Percentiles rank a stretch among this genome's conserved stretches.
phyloP scores from a whole-genome alignment of 1,140 invertebrate genomes.

The Frieseomelitta varia region DNA sequence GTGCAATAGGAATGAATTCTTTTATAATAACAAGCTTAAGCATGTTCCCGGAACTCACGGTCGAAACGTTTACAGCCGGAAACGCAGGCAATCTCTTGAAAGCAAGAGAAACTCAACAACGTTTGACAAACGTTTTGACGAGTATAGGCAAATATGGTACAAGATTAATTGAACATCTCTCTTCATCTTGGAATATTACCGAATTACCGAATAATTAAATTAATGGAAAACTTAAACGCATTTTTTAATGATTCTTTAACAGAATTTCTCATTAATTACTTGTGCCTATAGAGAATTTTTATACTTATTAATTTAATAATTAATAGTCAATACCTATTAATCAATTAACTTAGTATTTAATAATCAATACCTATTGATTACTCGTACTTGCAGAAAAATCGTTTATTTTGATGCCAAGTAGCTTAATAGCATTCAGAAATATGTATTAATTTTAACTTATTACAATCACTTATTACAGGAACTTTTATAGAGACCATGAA shows the following conservation, averaged over 20 bases:
- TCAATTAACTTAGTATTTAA: too few relatives aligned
- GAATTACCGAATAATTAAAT: not conserved
- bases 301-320: too few relatives aligned
- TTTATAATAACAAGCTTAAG: conserved; percentile 86
- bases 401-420: too few relatives aligned
- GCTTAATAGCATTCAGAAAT: too few relatives aligned
- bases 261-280: too few relatives aligned
- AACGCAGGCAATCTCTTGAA: conserved; percentile 71
- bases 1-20: conserved; percentile 86
- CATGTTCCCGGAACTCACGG: conserved; percentile 81
- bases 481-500: conserved; percentile 87
- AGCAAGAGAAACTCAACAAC: conserved; percentile 79
- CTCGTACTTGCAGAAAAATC: too few relatives aligned
- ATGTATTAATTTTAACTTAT: too few relatives aligned
- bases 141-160: conserved; percentile 82
- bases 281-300: too few relatives aligned
- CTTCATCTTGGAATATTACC: not conserved
- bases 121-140: conserved; percentile 75
- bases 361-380: too few relatives aligned
- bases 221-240: not conserved
- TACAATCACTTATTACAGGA: conserved; percentile 77
- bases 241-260: not conserved
- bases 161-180: not conserved
- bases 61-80: conserved; percentile 77
- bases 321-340: too few relatives aligned